Evolutionary conservation across 2,888 invertebrate genomes (phyloP).

Genomic region (Suillia variegata): DNA sequence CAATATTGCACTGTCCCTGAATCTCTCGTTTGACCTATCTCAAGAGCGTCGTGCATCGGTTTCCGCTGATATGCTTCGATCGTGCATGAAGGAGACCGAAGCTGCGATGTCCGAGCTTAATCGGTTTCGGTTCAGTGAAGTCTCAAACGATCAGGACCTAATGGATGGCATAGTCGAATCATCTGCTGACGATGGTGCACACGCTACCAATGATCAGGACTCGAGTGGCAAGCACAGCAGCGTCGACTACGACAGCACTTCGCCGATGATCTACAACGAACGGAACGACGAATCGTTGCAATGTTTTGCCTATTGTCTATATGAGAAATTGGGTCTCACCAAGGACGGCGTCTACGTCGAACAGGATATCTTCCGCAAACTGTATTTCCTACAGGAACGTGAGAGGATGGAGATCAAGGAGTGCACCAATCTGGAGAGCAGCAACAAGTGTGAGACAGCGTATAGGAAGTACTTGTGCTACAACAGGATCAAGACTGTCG

Average conservation of each 20-base stretch:
- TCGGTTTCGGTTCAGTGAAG: constrained; percentile 39
- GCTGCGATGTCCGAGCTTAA: constrained; percentile 49
- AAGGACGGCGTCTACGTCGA: constrained; percentile 42
- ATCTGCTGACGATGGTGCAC: constrained; percentile 21
- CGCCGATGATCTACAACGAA: constrained; percentile 27
- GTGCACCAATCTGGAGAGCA: constrained; percentile 38
- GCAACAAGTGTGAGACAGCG: constrained; percentile 43
- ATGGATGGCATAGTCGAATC: constrained; percentile 10
- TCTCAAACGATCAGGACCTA: constrained; percentile 28
- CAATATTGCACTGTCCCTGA: constrained; percentile 40
- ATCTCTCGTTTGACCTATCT: constrained; percentile 37
- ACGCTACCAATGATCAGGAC: constrained; percentile 27
- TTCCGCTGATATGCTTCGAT: constrained; percentile 39
- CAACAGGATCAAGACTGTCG: constrained; percentile 39
- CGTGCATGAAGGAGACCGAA: constrained; percentile 48
- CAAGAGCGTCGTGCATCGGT: constrained; percentile 3
- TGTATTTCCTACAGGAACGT: constrained; percentile 33
- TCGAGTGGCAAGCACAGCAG: too few relatives aligned
- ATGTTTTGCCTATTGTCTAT: constrained; percentile 50
- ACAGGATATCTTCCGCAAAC: constrained; percentile 36
- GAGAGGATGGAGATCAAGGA: constrained; percentile 37
- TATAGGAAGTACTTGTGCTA: constrained; percentile 46
- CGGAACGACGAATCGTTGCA: constrained; percentile 44
- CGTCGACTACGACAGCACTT: constrained; percentile 27
- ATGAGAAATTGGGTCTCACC: constrained; percentile 45